Conservation (phyloP, 2,113 vertebrate genomes). For the Sylvietta virens region DNA sequence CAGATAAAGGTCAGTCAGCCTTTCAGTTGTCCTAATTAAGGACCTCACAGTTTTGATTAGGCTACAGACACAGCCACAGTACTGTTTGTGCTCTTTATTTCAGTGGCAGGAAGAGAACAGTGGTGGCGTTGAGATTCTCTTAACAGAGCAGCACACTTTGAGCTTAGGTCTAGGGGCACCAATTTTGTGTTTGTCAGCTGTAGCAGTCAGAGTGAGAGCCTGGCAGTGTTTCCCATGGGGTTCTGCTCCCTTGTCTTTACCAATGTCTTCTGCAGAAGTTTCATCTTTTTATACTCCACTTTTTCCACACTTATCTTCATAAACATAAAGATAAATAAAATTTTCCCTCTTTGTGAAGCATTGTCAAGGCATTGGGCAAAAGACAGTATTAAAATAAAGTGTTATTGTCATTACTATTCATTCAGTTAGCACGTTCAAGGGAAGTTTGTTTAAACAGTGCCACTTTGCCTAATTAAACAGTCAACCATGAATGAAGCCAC, state of each 20-base stretch:
- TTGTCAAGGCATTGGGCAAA: background rate
- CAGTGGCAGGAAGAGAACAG: background rate
- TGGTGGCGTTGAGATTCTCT: background rate
- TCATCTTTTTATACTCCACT: background rate
- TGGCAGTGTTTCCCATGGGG: background rate
- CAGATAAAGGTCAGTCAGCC: background rate
- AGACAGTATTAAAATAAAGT: background rate
- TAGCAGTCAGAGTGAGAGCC: background rate
- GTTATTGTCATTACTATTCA: background rate
- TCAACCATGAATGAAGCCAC: slow-evolving; percentile 1
- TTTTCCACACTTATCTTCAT: background rate
- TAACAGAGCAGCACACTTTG: background rate
- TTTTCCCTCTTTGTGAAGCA: background rate
- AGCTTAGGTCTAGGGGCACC: background rate
- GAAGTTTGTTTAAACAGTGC: background rate
- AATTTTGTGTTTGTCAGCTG: background rate
- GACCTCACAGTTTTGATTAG: background rate
- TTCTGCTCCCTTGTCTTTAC: background rate
- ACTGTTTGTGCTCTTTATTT: background rate
- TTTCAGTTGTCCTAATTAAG: background rate
- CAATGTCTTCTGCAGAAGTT: background rate
- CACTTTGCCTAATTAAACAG: background rate
- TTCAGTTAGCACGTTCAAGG: background rate
- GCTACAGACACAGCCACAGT: background rate
- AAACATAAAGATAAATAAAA: background rate